Conservation (phyloP, 2,113 vertebrate genomes). For the Bos indicus region DNA sequence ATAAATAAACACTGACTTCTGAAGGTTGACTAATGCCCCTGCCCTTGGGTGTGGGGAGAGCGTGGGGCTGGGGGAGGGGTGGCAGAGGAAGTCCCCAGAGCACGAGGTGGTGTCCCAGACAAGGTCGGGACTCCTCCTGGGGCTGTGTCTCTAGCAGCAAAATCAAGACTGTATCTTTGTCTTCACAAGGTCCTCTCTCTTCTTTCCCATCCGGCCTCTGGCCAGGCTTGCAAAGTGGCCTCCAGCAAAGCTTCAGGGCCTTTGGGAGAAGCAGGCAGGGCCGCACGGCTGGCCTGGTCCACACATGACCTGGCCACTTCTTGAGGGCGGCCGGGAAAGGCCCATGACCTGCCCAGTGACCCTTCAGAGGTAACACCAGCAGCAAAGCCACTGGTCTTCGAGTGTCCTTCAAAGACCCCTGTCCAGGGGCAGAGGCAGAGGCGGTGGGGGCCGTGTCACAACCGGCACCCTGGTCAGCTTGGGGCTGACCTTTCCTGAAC, state of each 20-base stretch:
- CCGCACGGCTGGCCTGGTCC: background rate
- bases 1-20: constrained; percentile 49
- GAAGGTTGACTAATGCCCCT: constrained; percentile 15
- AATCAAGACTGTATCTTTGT: background rate
- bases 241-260: background rate
- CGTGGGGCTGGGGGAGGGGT: rapidly evolving
- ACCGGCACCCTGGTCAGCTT: background rate
- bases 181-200: background rate
- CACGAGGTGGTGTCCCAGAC: background rate
- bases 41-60: background rate
- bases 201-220: background rate
- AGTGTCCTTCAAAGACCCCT: rapidly evolving
- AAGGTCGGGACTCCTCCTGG: background rate
- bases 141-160: background rate
- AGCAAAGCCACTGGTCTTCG: background rate
- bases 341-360: rapidly evolving
- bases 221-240: background rate
- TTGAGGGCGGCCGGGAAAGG: background rate
- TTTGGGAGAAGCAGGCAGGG: background rate
- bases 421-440: background rate
- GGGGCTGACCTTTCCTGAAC: background rate
- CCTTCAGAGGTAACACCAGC: background rate
- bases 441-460: no score
- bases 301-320: background rate
- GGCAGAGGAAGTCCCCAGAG: background rate